Conservation (phyloP, 2,113 vertebrate species). For the Carassius gibelio region DNA sequence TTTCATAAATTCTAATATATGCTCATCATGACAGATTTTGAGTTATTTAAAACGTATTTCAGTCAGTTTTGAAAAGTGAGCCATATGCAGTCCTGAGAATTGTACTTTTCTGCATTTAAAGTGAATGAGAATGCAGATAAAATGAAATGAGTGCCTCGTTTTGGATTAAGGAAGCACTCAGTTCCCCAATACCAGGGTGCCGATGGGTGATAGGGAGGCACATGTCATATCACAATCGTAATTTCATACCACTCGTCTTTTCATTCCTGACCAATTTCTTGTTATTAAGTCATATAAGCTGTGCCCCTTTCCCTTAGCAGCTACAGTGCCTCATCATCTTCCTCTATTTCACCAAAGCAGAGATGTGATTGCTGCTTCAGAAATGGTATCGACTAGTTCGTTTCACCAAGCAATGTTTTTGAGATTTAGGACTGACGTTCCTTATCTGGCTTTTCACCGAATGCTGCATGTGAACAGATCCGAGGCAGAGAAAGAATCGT, state of each 20-base stretch:
- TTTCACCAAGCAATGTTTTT: constrained; percentile 8
- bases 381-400: constrained; percentile 11
- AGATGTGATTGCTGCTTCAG: constrained; percentile 28
- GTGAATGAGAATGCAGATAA: not conserved
- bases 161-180: constrained; percentile 12
- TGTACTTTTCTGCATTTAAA: not conserved
- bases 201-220: not conserved
- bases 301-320: constrained; percentile 4
- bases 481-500: not conserved
- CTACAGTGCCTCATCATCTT: constrained; percentile 15
- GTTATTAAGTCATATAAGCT: constrained; percentile 26
- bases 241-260: constrained; percentile 1
- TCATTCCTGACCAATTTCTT: constrained; percentile 23
- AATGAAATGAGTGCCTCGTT: not conserved
- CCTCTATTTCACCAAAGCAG: constrained; percentile 34
- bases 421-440: constrained; percentile 9
- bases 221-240: not conserved
- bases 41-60: not conserved
- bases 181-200: not conserved
- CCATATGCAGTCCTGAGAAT: not conserved
- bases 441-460: constrained; percentile 8
- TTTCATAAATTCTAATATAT: constrained; percentile 12
- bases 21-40: not conserved
- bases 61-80: not conserved
- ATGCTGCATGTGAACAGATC: constrained; percentile 1